Conservation (phyloP, 2,113 vertebrate species). For the Urocitellus parryii region DNA sequence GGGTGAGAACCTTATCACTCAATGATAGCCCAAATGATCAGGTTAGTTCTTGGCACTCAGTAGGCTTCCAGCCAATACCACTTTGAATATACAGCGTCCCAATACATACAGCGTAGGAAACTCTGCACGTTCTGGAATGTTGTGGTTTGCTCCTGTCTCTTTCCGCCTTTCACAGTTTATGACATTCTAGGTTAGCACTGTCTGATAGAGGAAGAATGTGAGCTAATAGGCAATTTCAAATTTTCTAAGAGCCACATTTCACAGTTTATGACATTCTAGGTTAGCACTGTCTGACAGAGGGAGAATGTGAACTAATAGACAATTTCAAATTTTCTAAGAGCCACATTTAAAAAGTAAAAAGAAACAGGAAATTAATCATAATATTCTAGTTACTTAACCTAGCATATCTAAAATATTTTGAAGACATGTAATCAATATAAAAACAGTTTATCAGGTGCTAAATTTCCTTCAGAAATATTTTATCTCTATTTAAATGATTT, state of each 20-base stretch:
- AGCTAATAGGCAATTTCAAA: not conserved
- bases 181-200: not conserved
- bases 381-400: not conserved
- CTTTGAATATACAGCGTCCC: not conserved
- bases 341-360: conserved; percentile 6
- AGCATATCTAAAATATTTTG: not conserved
- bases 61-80: not conserved
- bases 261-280: not conserved
- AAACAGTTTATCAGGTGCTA: not conserved
- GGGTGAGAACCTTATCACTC: not conserved
- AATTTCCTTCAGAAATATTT: not conserved
- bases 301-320: not conserved
- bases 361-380: not conserved
- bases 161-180: not conserved
- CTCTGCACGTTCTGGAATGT: not conserved
- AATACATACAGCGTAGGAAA: not conserved
- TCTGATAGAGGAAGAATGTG: not conserved
- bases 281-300: not conserved
- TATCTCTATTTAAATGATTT: not conserved
- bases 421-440: not conserved
- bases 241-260: not conserved
- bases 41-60: not conserved
- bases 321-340: not conserved
- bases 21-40: not conserved
- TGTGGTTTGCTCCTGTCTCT: not conserved